Evolutionary conservation across 1,140 invertebrate species (phyloP).

Genomic region (Leptinotarsa undecemlineata): DNA sequence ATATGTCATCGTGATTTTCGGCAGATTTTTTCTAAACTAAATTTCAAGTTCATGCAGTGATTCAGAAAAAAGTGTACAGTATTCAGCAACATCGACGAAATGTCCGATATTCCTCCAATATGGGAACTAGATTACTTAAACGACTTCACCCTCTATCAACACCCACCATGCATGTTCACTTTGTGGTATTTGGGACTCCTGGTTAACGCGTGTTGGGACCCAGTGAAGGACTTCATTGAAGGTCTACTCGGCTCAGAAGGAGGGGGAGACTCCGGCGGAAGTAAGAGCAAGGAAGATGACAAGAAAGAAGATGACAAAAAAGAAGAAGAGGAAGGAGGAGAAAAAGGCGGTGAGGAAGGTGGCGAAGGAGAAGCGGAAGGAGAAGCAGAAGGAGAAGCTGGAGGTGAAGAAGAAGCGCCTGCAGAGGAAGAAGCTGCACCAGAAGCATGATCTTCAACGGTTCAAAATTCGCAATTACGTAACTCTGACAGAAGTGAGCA

Average conservation of each 20-base stretch:
- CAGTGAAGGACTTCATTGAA: conserved; percentile 17
- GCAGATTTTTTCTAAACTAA: neutral
- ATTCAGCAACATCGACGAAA: neutral
- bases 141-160: conserved; percentile 16
- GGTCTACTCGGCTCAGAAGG: neutral
- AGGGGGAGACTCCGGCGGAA: conserved; percentile 5
- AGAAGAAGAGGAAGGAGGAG: conserved; percentile 9
- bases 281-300: neutral
- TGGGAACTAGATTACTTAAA: conserved; percentile 4
- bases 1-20: neutral
- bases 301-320: neutral
- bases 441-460: neutral
- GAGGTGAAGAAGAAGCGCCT: neutral
- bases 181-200: conserved; percentile 15
- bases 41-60: conserved; percentile 7
- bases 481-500: no score
- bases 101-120: conserved; percentile 3
- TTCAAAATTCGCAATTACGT: no score
- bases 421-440: neutral
- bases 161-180: conserved; percentile 20
- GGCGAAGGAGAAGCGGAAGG: neutral
- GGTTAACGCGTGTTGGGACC: conserved; percentile 10
- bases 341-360: neutral
- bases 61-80: neutral
- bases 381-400: neutral